A percentile compares a stretch with the other conserved stretches of the same genome.
Evolutionary conservation across 2,888 invertebrate species (phyloP).

Genomic region (Lysandra bellargus): DNA sequence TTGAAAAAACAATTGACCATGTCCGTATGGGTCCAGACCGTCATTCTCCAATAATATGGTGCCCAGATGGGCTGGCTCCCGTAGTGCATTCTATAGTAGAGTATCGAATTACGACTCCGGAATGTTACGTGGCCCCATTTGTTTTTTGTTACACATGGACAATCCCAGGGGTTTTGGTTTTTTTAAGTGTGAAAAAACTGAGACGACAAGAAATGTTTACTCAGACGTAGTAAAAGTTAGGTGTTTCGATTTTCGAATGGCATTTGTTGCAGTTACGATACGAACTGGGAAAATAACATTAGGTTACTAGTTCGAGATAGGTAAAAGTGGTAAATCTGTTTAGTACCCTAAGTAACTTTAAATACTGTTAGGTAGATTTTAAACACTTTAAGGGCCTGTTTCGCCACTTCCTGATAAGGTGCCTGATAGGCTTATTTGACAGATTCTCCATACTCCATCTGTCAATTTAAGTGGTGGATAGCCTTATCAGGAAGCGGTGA

Average conservation of each 20-base stretch:
- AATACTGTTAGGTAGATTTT: too few relatives aligned
- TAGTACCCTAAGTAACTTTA: too few relatives aligned
- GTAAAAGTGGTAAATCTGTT: too few relatives aligned
- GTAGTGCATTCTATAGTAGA: constrained; percentile 57
- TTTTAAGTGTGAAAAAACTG: neutral
- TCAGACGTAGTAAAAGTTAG: neutral
- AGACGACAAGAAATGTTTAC: neutral
- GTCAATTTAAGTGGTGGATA: too few relatives aligned
- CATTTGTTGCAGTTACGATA: too few relatives aligned
- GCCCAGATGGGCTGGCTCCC: constrained; percentile 47
- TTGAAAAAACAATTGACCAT: neutral
- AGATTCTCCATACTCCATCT: too few relatives aligned
- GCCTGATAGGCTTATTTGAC: too few relatives aligned
- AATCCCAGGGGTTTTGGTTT: constrained; percentile 16
- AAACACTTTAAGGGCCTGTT: too few relatives aligned
- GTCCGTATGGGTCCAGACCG: neutral
- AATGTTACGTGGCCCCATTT: constrained; percentile 57
- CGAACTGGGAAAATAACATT: too few relatives aligned
- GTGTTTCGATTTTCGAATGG: neutral
- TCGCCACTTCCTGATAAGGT: too few relatives aligned
- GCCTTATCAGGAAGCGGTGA: too few relatives aligned
- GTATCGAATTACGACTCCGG: constrained; percentile 74
- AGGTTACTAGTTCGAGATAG: too few relatives aligned
- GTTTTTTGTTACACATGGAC: constrained; percentile 27
- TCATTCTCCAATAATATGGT: neutral